These are phyloP conservation scores for Stenoptilia bipunctidactyla DNA, from an alignment of 2,888 invertebrate species.

Conservation along the genomic window DNA sequence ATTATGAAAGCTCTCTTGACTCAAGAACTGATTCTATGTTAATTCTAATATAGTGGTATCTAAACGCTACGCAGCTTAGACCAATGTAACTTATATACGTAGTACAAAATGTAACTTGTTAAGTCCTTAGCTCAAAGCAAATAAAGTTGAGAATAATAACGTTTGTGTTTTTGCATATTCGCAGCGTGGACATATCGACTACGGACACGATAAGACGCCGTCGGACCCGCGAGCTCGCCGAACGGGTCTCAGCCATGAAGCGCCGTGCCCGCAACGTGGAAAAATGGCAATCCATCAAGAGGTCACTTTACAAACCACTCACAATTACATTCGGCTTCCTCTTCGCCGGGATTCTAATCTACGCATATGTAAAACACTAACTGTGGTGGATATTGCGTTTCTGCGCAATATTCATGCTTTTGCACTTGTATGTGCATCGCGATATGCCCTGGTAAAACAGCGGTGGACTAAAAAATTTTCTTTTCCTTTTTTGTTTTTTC, in stretches of 20 bases:
- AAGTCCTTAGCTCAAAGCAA: no score
- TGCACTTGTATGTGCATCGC: neutral
- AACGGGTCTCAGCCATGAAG: slow-evolving; percentile 69
- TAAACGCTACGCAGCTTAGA: no score
- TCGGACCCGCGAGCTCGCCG: slow-evolving; percentile 34
- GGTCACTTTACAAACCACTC: slow-evolving; percentile 82
- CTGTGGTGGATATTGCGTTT: slow-evolving; percentile 1
- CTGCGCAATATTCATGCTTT: neutral
- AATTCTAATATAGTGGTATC: no score
- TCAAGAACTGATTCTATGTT: no score
- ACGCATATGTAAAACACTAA: slow-evolving; percentile 66
- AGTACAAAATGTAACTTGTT: no score
- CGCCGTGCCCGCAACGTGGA: slow-evolving; percentile 76
- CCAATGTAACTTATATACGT: no score
- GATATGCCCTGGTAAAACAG: neutral
- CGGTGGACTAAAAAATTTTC: neutral
- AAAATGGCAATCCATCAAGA: slow-evolving; percentile 80
- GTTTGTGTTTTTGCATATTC: no score
- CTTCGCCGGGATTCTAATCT: slow-evolving; percentile 76
- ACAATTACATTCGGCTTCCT: slow-evolving; percentile 78
- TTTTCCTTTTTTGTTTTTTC: no score
- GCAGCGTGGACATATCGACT: no score
- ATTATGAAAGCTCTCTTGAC: no score
- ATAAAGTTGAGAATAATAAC: no score
- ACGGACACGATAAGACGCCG: slow-evolving; percentile 30